phyloP scores from a whole-genome alignment of 1,140 invertebrate species.

The Atta cephalotes region DNA sequence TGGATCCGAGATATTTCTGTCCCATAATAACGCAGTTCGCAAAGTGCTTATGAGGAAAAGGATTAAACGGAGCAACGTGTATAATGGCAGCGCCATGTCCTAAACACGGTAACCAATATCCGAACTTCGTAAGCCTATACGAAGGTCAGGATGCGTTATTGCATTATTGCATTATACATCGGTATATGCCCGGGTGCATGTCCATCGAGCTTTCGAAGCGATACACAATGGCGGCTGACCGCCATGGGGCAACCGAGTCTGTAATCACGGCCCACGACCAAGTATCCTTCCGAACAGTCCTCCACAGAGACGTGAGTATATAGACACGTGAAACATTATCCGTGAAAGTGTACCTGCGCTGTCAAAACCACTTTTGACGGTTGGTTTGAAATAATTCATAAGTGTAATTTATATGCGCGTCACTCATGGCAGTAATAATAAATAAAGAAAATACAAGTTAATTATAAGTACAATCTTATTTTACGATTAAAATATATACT shows the following conservation, averaged over 20 bases:
- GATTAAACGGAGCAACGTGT: slow-evolving; percentile 51
- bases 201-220: slow-evolving; percentile 46
- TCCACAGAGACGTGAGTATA: slow-evolving; percentile 18
- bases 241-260: slow-evolving; percentile 55
- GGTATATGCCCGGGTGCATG: slow-evolving; percentile 45
- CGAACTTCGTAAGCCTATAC: slow-evolving; percentile 44
- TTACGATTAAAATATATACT: background rate
- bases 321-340: background rate
- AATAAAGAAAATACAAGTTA: background rate
- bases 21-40: slow-evolving; percentile 34
- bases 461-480: background rate
- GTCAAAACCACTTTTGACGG: background rate
- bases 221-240: slow-evolving; percentile 53
- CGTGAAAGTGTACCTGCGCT: slow-evolving; percentile 1
- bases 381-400: background rate
- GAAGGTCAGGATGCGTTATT: slow-evolving; percentile 59
- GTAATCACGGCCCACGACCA: slow-evolving; percentile 58
- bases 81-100: slow-evolving; percentile 34
- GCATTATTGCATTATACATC: slow-evolving; percentile 59
- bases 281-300: slow-evolving; percentile 57
- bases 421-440: background rate
- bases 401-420: background rate
- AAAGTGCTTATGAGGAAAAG: slow-evolving; percentile 50
- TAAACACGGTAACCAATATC: slow-evolving; percentile 61
- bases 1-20: background rate